phyloP scores from a whole-genome alignment of 2,797 vertebrate genomes.

The Sebastes kiyomatsui region DNA sequence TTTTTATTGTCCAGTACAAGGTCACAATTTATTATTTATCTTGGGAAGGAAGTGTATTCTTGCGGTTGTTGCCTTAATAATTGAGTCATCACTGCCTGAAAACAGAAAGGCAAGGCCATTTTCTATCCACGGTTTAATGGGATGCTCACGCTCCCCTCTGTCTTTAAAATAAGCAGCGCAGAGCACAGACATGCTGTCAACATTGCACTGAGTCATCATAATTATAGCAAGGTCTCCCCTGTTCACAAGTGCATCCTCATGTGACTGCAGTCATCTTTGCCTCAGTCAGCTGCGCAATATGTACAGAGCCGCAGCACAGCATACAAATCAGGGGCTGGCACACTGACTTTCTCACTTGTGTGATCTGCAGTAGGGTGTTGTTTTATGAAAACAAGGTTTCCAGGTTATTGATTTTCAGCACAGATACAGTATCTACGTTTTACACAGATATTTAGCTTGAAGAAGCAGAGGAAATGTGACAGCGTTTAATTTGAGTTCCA shows the following conservation, averaged over 20 bases:
- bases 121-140: conserved; percentile 44
- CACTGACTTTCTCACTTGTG: conserved; percentile 5
- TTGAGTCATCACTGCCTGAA: conserved; percentile 54
- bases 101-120: conserved; percentile 47
- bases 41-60: conserved; percentile 51
- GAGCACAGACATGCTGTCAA: conserved; percentile 52
- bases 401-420: conserved; percentile 24
- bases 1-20: conserved; percentile 66
- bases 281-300: conserved; percentile 46
- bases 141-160: conserved; percentile 27
- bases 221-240: conserved; percentile 57
- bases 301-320: conserved; percentile 4
- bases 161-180: conserved; percentile 55
- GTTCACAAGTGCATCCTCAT: conserved; percentile 50
- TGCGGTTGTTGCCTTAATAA: conserved; percentile 57
- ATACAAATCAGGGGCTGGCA: conserved; percentile 26
- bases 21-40: conserved; percentile 77
- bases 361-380: conserved; percentile 13
- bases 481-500: conserved; percentile 5
- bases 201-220: conserved; percentile 58
- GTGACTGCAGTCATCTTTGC: conserved; percentile 57
- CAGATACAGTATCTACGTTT: background rate
- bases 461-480: background rate
- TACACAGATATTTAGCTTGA: background rate
- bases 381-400: conserved; percentile 44